Percentiles rank a stretch among this genome's conserved stretches.
These are phyloP conservation scores for Myotis findleyi DNA, from an alignment of 2,797 vertebrate genomes.

Conservation along the genomic window DNA sequence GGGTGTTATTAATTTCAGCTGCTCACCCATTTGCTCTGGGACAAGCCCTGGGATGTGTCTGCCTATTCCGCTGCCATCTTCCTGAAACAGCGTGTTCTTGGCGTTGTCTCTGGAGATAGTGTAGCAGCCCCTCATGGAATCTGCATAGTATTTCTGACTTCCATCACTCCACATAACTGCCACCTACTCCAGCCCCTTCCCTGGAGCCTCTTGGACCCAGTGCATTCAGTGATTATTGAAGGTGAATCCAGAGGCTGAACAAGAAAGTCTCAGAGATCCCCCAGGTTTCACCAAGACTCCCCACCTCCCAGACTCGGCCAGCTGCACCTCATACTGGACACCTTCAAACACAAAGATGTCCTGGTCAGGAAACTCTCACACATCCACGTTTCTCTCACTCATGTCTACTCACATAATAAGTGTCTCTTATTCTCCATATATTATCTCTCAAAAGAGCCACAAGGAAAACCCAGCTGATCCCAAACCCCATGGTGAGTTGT, in stretches of 20 bases:
- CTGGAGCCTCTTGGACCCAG: neutral
- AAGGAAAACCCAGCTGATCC: neutral
- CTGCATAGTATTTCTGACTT: neutral
- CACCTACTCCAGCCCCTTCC: neutral
- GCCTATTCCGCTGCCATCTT: too few species aligned
- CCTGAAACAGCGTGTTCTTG: neutral
- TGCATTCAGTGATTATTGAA: accelerated
- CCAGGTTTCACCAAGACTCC: neutral
- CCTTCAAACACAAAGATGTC: neutral
- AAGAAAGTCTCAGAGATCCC: neutral
- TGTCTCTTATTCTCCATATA: neutral
- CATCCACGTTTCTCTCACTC: neutral
- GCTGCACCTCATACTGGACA: neutral
- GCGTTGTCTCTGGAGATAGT: neutral
- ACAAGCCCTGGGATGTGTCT: too few species aligned
- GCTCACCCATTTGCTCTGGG: too few species aligned
- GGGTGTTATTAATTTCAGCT: too few species aligned
- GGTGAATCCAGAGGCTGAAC: neutral
- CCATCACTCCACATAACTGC: neutral
- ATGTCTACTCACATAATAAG: too few species aligned
- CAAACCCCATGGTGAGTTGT: neutral
- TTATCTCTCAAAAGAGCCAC: neutral
- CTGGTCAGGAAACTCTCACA: neutral
- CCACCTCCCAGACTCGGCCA: neutral
- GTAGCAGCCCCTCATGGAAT: neutral